phyloP scores from a whole-genome alignment of 2,797 vertebrate species.

The Yasuhikotakia modesta region DNA sequence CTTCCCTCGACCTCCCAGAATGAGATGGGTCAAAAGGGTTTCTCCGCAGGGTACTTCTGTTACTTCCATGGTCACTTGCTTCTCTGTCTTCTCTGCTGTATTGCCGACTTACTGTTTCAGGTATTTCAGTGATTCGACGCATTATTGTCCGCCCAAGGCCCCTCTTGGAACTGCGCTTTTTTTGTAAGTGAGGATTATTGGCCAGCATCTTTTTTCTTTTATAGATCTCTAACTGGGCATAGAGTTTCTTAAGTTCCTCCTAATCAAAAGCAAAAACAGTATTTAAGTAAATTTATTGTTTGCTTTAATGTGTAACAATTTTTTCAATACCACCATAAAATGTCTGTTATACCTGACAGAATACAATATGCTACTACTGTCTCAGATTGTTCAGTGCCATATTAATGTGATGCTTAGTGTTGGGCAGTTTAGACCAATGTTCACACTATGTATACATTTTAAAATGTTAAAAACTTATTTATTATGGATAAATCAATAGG shows the following conservation, averaged over 20 bases:
- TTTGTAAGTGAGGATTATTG: constrained; percentile 98
- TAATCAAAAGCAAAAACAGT: constrained; percentile 59
- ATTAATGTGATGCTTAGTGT: no score
- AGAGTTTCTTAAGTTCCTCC: constrained; percentile 98
- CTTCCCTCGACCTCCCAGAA: constrained; percentile 82
- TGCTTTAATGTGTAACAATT: background rate
- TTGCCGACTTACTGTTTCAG: constrained; percentile 92
- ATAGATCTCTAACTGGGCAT: constrained; percentile 94
- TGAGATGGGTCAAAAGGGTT: constrained; percentile 81
- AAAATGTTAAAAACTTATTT: background rate
- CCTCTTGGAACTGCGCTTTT: constrained; percentile 98
- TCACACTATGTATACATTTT: background rate
- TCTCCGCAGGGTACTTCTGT: constrained; percentile 81
- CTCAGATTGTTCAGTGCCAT: no score
- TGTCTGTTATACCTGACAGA: background rate
- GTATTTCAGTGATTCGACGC: constrained; percentile 96
- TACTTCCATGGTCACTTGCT: constrained; percentile 79
- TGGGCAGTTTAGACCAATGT: no score
- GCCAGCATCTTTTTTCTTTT: constrained; percentile 98
- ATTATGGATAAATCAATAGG: constrained; percentile 21
- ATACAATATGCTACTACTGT: no score
- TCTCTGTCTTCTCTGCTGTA: constrained; percentile 92
- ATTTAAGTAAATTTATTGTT: background rate
- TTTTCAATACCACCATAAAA: background rate
- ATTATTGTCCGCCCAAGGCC: constrained; percentile 94